Conservation (phyloP, 2,888 invertebrate genomes). For the Heliconius cydno region DNA sequence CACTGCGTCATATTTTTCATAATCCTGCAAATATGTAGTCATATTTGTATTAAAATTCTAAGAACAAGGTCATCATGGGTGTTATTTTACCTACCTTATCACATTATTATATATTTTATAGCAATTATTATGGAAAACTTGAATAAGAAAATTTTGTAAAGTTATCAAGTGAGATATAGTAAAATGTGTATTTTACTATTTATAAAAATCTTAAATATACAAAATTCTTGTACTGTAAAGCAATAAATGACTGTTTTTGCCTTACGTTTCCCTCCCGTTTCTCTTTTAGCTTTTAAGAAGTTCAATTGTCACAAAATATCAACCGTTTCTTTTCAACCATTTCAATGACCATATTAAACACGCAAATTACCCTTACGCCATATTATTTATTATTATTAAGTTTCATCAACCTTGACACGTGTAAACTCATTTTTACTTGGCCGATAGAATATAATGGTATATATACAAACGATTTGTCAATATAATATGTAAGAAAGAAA, state of each 20-base stretch:
- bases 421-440: slow-evolving; percentile 22
- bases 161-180: too few relatives aligned
- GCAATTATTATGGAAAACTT: neutral
- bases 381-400: slow-evolving; percentile 20
- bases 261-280: neutral
- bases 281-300: neutral
- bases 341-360: neutral
- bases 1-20: neutral
- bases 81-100: neutral
- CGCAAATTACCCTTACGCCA: slow-evolving; percentile 18
- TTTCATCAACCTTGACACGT: slow-evolving; percentile 34
- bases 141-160: too few relatives aligned
- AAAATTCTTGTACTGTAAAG: neutral
- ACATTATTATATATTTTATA: slow-evolving; percentile 1
- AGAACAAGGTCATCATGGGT: neutral
- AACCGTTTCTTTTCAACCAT: slow-evolving; percentile 2
- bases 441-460: slow-evolving; percentile 12
- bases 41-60: neutral
- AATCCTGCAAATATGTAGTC: neutral
- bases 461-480: slow-evolving; percentile 30
- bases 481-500: slow-evolving; percentile 15
- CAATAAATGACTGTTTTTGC: neutral
- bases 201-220: neutral
- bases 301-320: neutral
- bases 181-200: neutral